These are phyloP conservation scores for Anolis apletophallus DNA, from an alignment of 2,797 vertebrate species.

Conservation along the genomic window DNA sequence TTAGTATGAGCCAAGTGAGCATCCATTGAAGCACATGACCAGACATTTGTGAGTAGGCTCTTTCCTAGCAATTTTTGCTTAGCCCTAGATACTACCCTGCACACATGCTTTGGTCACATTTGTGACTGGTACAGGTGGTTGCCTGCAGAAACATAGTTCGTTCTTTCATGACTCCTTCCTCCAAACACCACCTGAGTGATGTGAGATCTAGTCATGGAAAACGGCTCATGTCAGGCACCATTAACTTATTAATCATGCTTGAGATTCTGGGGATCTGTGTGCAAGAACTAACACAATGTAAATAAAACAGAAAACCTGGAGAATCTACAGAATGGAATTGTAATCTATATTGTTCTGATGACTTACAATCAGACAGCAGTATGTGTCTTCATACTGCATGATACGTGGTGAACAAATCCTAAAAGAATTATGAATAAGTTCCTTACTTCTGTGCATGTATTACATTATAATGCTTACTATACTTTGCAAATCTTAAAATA, in stretches of 20 bases:
- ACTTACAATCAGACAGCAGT: slow-evolving; percentile 12
- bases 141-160: too few relatives aligned
- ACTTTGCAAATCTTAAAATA: not conserved
- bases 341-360: not conserved
- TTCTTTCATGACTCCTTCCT: not conserved
- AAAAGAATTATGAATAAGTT: slow-evolving; percentile 19
- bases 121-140: too few relatives aligned
- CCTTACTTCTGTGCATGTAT: not conserved
- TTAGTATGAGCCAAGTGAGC: not conserved
- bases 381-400: not conserved
- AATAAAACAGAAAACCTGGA: not conserved
- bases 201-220: not conserved
- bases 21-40: not conserved
- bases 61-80: not conserved
- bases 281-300: not conserved
- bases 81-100: not conserved
- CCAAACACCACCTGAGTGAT: not conserved
- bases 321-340: not conserved
- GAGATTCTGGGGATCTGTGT: slow-evolving; percentile 12
- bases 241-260: slow-evolving; percentile 4
- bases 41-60: not conserved
- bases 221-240: not conserved
- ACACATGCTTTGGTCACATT: not conserved
- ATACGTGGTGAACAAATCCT: not conserved
- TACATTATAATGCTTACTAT: not conserved